Evolutionary conservation across 2,797 vertebrate species (phyloP), one percentile per base, ranked within the genome.

Genomic region (Hippocampus kuda): DNA sequence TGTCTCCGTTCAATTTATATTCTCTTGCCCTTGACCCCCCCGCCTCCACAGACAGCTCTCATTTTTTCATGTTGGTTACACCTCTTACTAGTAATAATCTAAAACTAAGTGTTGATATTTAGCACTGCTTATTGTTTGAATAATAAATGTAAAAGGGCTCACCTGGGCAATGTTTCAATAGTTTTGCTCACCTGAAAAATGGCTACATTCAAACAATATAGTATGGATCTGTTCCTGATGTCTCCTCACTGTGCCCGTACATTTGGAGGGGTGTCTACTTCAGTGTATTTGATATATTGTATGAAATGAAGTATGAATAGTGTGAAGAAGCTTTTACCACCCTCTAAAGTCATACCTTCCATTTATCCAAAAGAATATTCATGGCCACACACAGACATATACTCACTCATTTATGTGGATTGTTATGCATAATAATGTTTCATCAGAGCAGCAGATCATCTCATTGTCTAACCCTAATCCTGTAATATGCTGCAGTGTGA

Each of bases 391-490:
- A 41, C 26, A 54, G 20, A 22, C 48, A 56, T 18, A 53, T 42
- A 67, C 66, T 38, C 67, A 59, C 4, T 41, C 71, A 70, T 72
- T 26, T 53, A 26, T 54, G 68, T 59, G 78, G 70, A 74, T 77
- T 79, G 77, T 71, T 75, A 67, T 80, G 83, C 67, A 75, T 74
- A 70, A 75, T 73, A 77, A 70, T 20, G 70, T 64, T 22, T 76
- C 70, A 48, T 78, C 66, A 63, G 66, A 3, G 77, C 57, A 73
- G 75, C 73, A 81, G 77, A 82, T 83, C 72, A 83, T 79, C 74
- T 65, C 77, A 78, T 80, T 79, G 77, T 83, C 79, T 76, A 68
- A 64, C 73, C 68, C 77, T 81, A 80, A 79, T 83, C 79, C 77
- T 76, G 77, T 81, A 80, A 79, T 72, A 77, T 70, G 70, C 70